These are phyloP conservation scores for Corythoichthys haematopterus DNA, from an alignment of 2,113 vertebrate species.

Conservation along the genomic window DNA sequence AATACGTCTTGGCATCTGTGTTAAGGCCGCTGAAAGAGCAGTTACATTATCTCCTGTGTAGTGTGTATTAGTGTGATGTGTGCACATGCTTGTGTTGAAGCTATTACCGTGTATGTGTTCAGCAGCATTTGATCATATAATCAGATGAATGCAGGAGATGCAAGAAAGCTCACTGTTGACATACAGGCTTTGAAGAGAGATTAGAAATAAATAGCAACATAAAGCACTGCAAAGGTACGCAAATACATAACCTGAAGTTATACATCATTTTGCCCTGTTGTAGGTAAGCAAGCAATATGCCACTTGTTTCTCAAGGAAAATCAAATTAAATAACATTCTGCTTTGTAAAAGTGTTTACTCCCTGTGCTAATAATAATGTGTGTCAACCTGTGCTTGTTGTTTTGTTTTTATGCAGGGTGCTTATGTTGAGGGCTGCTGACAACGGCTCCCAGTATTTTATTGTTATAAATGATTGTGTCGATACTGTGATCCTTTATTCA, in stretches of 20 bases:
- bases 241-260: conserved; percentile 15
- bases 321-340: background rate
- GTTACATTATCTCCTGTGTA: conserved; percentile 26
- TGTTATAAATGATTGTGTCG: background rate
- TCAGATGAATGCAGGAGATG: conserved; percentile 26
- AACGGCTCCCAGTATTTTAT: background rate
- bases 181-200: conserved; percentile 24
- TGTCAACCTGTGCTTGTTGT: background rate
- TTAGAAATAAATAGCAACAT: conserved; percentile 34
- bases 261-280: no score
- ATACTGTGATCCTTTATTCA: background rate
- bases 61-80: conserved; percentile 7
- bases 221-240: conserved; percentile 6
- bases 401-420: background rate
- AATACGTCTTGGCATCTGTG: conserved; percentile 46
- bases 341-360: conserved; percentile 12
- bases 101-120: background rate
- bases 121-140: conserved; percentile 18
- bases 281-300: background rate
- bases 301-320: background rate
- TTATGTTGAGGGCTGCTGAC: background rate
- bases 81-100: conserved; percentile 4
- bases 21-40: conserved; percentile 38
- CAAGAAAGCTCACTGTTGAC: conserved; percentile 18
- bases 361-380: background rate